Evolutionary conservation across 2,113 vertebrate species (phyloP).

Genomic region (Lophochroa leadbeateri): DNA sequence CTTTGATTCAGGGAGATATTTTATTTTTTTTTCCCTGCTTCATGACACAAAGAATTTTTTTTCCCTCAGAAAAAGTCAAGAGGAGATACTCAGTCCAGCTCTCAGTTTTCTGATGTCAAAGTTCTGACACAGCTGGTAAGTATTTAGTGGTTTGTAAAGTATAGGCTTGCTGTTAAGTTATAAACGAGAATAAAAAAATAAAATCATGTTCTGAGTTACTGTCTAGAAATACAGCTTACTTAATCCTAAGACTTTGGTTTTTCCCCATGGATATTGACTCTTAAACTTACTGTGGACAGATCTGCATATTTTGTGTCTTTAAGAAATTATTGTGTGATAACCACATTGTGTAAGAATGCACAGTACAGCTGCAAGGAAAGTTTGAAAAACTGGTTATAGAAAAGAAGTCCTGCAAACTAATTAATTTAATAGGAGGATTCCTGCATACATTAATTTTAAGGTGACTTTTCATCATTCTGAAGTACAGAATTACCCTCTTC

Average conservation of each 20-base stretch:
- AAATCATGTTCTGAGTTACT: background rate
- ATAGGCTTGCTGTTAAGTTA: background rate
- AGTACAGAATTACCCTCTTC: background rate
- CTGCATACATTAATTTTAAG: background rate
- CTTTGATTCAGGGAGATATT: background rate
- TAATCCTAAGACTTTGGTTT: background rate
- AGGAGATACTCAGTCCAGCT: constrained; percentile 54
- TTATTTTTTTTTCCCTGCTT: background rate
- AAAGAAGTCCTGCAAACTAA: background rate
- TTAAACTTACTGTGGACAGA: background rate
- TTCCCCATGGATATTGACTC: fast-evolving
- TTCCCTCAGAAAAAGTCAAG: constrained; percentile 80
- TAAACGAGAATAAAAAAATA: background rate
- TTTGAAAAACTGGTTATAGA: background rate
- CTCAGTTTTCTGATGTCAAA: constrained; percentile 75
- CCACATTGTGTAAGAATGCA: background rate
- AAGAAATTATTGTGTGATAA: background rate
- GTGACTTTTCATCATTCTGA: background rate
- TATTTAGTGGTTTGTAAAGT: background rate
- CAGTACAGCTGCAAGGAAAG: background rate
- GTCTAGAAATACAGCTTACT: background rate
- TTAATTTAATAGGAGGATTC: background rate
- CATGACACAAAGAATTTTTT: background rate
- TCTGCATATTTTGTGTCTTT: background rate
- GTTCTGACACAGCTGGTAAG: constrained; percentile 85